phyloP scores from a whole-genome alignment of 2,888 invertebrate species.

The Coenonympha glycerion region DNA sequence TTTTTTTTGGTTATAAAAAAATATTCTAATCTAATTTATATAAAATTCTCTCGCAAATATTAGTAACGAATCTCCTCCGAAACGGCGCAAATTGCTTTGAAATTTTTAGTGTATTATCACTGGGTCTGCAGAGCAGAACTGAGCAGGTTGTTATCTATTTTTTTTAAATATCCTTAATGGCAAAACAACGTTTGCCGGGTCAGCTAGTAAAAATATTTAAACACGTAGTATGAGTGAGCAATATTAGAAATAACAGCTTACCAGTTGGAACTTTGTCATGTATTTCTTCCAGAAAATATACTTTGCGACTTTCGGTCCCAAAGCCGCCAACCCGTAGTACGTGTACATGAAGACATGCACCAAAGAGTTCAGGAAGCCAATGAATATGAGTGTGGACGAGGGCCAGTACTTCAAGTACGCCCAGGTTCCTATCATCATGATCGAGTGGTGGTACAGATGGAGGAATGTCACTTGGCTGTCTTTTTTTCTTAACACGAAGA shows the following conservation, averaged over 20 bases:
- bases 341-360: constrained; percentile 90
- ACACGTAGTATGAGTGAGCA: too few species aligned
- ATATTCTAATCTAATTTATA: too few species aligned
- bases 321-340: constrained; percentile 84
- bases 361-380: constrained; percentile 82
- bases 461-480: constrained; percentile 87
- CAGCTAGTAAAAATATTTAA: too few species aligned
- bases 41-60: too few species aligned
- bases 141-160: too few species aligned
- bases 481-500: constrained; percentile 90
- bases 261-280: constrained; percentile 87
- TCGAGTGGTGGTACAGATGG: constrained; percentile 90
- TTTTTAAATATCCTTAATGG: too few species aligned
- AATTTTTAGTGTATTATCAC: too few species aligned
- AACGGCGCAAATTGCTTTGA: too few species aligned
- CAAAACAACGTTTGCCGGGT: too few species aligned
- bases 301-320: constrained; percentile 83
- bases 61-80: too few species aligned
- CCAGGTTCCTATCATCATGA: constrained; percentile 85
- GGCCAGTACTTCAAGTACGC: constrained; percentile 83
- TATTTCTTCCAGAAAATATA: constrained; percentile 91
- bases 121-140: too few species aligned
- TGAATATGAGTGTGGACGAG: constrained; percentile 82
- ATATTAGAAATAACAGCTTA: constrained; percentile 46
- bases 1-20: too few species aligned